Percentiles rank a stretch among this genome's conserved stretches.
These are phyloP conservation scores for Muscicapa striata DNA, from an alignment of 2,797 vertebrate species.

Conservation along the genomic window DNA sequence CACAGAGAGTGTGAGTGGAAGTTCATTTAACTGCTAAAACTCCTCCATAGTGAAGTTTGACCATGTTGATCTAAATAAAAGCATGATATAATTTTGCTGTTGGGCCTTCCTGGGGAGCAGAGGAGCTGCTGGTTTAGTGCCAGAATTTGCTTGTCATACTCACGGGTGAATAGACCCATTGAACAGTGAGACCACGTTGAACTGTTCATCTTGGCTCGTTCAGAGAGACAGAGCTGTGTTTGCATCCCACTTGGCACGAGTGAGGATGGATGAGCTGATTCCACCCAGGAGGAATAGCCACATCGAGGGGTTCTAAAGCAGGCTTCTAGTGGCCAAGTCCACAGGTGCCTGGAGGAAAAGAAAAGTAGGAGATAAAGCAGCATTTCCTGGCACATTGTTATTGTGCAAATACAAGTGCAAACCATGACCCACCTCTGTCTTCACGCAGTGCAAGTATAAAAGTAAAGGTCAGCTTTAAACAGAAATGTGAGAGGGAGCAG, in stretches of 20 bases:
- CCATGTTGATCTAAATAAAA: background rate
- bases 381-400: background rate
- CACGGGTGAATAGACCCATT: background rate
- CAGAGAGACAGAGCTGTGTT: background rate
- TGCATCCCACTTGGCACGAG: background rate
- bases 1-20: rapidly evolving
- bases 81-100: background rate
- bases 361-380: background rate
- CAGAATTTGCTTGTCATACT: background rate
- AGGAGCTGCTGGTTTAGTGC: background rate
- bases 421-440: background rate
- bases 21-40: background rate
- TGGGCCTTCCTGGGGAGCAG: background rate
- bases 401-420: background rate
- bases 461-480: background rate
- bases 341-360: background rate
- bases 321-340: background rate
- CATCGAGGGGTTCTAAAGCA: rapidly evolving
- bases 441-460: background rate
- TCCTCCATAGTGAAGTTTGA: background rate
- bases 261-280: background rate
- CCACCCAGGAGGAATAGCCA: background rate
- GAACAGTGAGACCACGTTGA: background rate
- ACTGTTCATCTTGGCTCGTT: background rate
- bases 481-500: background rate